Evolutionary conservation across 2,888 invertebrate species (phyloP), one percentile per base, ranked within the genome.

Genomic region (Orchesella flavescens): DNA sequence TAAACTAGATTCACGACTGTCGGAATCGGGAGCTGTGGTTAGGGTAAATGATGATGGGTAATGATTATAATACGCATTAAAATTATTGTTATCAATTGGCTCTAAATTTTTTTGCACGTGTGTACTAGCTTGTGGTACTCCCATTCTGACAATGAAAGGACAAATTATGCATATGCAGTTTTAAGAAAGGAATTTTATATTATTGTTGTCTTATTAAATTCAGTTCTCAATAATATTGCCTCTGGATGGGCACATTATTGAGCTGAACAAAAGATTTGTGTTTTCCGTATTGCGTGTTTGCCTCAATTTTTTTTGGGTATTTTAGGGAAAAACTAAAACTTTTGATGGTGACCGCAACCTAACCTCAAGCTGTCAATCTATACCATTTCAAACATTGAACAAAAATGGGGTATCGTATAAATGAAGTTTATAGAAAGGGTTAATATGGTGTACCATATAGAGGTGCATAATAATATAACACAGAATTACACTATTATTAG

Each of bases 221-320:
- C 61, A 24, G 23, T 61, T 24, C 5, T 19, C 10, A 61, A 21
- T 53, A 24, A 5, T 7, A 15, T 23, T 19, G 17, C 81, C 81
- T 81, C 81, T 81, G 13, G 81, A 81, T 55, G 81, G 81, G 53
- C 75, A 81, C 81, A 81, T 81, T 68, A 63, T 74, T 21, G 61
- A 65, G 24, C 65, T 15, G 49, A 23, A 68, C 15, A 23, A 68
- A 68, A 13, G 24, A 17, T 57, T 57, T 2, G 57, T 9, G 17
- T 4, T 4, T 3, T 57, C 17, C 57, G 57, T 57, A 63, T 44
- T 53, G 53, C 13, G 24, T n/a, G 1, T 23, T 15, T 34, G 24
- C 21, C 19, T 59, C 2, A 15, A 19, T 59, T 68, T 69, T 69
- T 53, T n/a, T n/a, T n/a, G n/a, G 53, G 0, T 17, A 69, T 19